phyloP scores from a whole-genome alignment of 2,888 invertebrate species.

The Frankliniella intonsa region DNA sequence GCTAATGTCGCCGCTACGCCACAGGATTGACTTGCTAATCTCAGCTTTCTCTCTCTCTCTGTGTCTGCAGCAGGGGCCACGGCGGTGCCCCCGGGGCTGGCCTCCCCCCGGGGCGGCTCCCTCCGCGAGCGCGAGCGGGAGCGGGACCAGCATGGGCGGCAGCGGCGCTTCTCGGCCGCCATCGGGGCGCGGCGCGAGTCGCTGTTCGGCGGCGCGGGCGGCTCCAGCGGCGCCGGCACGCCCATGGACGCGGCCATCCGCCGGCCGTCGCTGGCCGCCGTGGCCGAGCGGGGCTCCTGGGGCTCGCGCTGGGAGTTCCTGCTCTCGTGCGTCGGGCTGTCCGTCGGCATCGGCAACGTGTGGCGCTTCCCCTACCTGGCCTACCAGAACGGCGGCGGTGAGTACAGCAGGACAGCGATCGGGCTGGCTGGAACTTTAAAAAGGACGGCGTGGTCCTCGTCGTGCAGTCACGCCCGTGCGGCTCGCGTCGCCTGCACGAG shows the following conservation, averaged over 20 bases:
- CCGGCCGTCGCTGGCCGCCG: slow-evolving; percentile 42
- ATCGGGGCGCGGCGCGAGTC: slow-evolving; percentile 42
- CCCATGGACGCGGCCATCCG: slow-evolving; percentile 42
- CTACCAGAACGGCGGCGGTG: slow-evolving; percentile 81
- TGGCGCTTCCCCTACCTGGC: slow-evolving; percentile 85
- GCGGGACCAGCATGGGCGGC: slow-evolving; percentile 32
- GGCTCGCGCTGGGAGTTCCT: slow-evolving; percentile 61
- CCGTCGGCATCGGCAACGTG: slow-evolving; percentile 80
- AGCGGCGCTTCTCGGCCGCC: slow-evolving; percentile 41
- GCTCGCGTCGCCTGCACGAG: too few species aligned
- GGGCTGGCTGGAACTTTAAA: too few species aligned
- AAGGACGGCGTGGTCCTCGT: too few species aligned
- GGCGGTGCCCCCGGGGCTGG: slow-evolving; percentile 25
- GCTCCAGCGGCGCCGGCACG: slow-evolving; percentile 16
- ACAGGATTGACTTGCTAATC: background rate
- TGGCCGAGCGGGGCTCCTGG: slow-evolving; percentile 46
- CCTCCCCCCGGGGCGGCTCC: slow-evolving; percentile 39
- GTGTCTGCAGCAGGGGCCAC: background rate
- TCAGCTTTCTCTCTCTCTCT: background rate
- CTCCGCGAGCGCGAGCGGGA: slow-evolving; percentile 37
- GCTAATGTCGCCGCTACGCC: background rate
- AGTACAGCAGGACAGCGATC: slow-evolving; percentile 40
- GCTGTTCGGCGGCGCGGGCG: slow-evolving; percentile 39
- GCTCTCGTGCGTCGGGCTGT: slow-evolving; percentile 75
- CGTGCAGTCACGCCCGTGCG: too few species aligned